phyloP scores from a whole-genome alignment of 2,888 invertebrate species.

The Flabesymbios commensalis region DNA sequence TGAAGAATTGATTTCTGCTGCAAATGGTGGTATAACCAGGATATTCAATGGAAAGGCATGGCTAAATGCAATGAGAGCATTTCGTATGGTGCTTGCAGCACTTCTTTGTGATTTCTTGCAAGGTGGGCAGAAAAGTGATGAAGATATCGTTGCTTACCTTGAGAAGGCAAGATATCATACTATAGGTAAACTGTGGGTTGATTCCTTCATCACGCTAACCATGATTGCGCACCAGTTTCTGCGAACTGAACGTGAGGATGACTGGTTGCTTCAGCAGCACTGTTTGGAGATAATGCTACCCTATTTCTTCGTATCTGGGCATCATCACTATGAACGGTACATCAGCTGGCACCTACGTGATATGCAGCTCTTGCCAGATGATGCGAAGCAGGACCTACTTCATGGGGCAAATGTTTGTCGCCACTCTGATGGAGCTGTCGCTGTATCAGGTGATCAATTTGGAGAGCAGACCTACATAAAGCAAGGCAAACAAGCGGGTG shows the following conservation, averaged over 20 bases:
- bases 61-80: constrained; percentile 14
- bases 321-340: constrained; percentile 2
- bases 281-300: constrained; percentile 13
- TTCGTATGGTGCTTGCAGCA: constrained; percentile 8
- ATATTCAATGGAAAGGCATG: constrained; percentile 20
- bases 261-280: constrained; percentile 15
- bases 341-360: neutral
- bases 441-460: constrained; percentile 11
- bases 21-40: constrained; percentile 7
- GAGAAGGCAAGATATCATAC: too few species aligned
- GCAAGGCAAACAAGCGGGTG: too few species aligned
- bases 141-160: neutral
- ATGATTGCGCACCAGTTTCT: constrained; percentile 2
- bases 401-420: constrained; percentile 1
- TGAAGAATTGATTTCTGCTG: neutral
- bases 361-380: neutral
- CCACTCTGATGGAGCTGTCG: neutral
- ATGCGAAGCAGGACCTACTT: neutral
- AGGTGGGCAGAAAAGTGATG: neutral
- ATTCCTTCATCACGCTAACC: neutral
- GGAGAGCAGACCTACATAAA: constrained; percentile 6
- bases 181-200: constrained; percentile 8
- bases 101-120: neutral
- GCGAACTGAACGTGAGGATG: constrained; percentile 12
- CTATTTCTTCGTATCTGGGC: neutral